These are phyloP conservation scores for Poeciliopsis presidionis DNA, from an alignment of 2,797 vertebrate species.

Conservation along the genomic window DNA sequence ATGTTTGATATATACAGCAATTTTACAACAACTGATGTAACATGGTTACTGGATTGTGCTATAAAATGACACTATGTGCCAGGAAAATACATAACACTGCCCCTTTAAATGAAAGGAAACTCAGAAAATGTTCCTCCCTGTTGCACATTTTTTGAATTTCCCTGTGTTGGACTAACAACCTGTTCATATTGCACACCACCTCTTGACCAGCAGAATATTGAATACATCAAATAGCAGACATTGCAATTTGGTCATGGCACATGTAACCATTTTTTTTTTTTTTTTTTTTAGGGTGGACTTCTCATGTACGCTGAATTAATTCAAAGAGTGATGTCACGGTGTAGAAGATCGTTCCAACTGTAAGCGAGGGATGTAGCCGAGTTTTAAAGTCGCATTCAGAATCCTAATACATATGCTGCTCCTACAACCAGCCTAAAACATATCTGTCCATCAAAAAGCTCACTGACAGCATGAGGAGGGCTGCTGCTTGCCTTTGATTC, in stretches of 20 bases:
- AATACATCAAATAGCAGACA: too few species aligned
- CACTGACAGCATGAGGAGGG: constrained; percentile 69
- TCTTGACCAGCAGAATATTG: too few species aligned
- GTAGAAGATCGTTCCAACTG: constrained; percentile 34
- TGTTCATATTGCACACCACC: too few species aligned
- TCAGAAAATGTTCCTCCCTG: neutral
- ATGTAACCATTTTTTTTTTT: constrained; percentile 24
- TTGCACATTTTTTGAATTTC: neutral
- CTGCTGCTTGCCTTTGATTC: constrained; percentile 79
- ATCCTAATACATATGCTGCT: constrained; percentile 66
- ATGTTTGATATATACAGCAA: too few species aligned
- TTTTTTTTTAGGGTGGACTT: constrained; percentile 32
- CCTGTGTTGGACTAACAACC: too few species aligned
- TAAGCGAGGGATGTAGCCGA: constrained; percentile 41
- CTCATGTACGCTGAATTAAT: constrained; percentile 21
- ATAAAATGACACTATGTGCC: too few species aligned
- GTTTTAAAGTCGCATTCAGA: constrained; percentile 63
- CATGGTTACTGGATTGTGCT: too few species aligned
- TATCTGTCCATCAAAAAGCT: constrained; percentile 80
- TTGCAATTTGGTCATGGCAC: too few species aligned
- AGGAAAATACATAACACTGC: too few species aligned
- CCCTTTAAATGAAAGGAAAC: too few species aligned
- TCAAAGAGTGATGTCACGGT: constrained; percentile 19
- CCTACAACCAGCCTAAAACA: constrained; percentile 60
- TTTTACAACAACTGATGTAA: too few species aligned